These are phyloP conservation scores for Onychorhynchus coronatus DNA, from an alignment of 2,113 vertebrate genomes.

Conservation along the genomic window DNA sequence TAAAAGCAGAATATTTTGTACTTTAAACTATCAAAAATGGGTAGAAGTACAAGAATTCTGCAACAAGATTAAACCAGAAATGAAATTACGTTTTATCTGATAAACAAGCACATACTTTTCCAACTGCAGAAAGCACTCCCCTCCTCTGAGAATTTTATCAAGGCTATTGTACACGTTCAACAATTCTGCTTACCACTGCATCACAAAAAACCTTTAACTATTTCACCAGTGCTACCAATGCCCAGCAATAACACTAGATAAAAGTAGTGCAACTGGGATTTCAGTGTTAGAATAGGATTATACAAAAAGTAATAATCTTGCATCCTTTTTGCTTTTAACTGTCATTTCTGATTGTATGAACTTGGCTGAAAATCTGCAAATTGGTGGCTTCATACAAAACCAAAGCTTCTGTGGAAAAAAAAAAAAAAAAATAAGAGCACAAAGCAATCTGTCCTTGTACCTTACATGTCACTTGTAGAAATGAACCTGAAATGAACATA, in stretches of 20 bases:
- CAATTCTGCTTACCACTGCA: not conserved
- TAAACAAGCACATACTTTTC: not conserved
- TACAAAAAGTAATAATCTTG: not conserved
- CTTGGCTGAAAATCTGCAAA: not conserved
- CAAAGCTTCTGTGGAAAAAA: not conserved
- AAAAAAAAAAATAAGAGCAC: not conserved
- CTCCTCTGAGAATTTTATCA: constrained; percentile 27
- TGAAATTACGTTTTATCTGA: not conserved
- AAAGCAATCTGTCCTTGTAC: not conserved
- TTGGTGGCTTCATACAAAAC: not conserved
- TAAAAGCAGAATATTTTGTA: not conserved
- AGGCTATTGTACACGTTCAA: not conserved
- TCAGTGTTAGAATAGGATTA: not conserved
- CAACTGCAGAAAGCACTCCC: not conserved
- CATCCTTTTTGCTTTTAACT: not conserved
- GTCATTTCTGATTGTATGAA: not conserved
- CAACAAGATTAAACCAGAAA: not conserved
- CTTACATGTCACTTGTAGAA: not conserved
- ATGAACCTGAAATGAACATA: not conserved
- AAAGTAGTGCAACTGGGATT: not conserved
- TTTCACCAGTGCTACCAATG: not conserved
- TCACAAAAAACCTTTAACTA: not conserved
- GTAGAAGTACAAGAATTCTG: not conserved
- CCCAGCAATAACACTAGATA: not conserved
- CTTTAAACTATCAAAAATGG: not conserved